These are phyloP conservation scores for Lasioglossum vierecki DNA, from an alignment of 2,888 invertebrate species.

Conservation along the genomic window DNA sequence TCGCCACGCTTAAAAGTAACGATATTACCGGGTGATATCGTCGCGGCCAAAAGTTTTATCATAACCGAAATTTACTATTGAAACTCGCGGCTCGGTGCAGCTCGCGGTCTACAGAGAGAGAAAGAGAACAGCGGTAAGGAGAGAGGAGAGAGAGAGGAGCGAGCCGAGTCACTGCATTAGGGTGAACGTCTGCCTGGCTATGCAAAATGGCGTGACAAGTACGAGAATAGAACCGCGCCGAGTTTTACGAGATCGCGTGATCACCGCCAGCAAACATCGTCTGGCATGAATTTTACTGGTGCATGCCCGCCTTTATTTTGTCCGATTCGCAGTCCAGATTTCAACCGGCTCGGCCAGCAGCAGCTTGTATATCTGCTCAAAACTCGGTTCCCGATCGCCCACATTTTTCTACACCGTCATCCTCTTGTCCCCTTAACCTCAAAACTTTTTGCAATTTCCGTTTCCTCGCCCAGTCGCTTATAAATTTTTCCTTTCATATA, in stretches of 20 bases:
- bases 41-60: conserved; percentile 61
- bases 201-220: conserved; percentile 81
- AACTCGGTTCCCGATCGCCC: neutral
- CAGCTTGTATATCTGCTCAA: neutral
- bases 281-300: conserved; percentile 77
- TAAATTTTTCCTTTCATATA: neutral
- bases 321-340: conserved; percentile 64
- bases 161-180: conserved; percentile 67
- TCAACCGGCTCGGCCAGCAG: conserved; percentile 11
- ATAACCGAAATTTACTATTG: conserved; percentile 72
- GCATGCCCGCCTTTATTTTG: conserved; percentile 63
- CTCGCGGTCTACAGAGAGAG: neutral
- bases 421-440: neutral
- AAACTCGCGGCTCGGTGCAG: conserved; percentile 48
- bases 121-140: neutral
- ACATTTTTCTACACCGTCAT: neutral
- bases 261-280: conserved; percentile 74
- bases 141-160: neutral
- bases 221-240: conserved; percentile 79
- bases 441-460: neutral
- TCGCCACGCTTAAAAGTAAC: conserved; percentile 58
- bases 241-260: conserved; percentile 81
- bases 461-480: neutral
- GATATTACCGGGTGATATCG: conserved; percentile 57
- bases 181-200: conserved; percentile 80